Conservation (phyloP, 2,797 vertebrate species). For the Aeoliscus strigatus region DNA sequence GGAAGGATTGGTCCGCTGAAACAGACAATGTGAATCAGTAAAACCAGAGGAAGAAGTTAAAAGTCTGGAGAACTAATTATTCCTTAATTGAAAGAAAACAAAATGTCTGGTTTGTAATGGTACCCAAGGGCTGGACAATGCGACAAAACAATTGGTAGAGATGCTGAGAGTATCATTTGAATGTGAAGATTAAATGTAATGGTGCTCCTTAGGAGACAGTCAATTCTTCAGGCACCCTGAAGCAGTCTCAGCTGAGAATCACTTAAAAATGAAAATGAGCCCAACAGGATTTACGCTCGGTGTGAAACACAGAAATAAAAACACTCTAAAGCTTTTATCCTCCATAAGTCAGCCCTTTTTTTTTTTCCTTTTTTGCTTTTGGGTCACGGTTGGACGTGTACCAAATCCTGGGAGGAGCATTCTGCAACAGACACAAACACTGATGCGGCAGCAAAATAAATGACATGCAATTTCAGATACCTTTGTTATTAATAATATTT, state of each 20-base stretch:
- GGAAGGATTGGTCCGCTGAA: conserved; percentile 7
- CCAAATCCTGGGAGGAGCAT: conserved; percentile 30
- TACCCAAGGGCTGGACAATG: conserved; percentile 41
- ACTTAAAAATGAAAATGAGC: conserved; percentile 39
- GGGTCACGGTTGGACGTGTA: conserved; percentile 13
- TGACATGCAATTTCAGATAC: conserved; percentile 32
- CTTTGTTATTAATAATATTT: conserved; percentile 35
- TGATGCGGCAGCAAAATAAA: conserved; percentile 45
- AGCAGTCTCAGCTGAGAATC: conserved; percentile 32
- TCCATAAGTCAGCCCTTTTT: conserved; percentile 21
- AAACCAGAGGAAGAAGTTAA: conserved; percentile 17
- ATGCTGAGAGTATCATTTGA: conserved; percentile 58
- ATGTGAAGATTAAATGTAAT: conserved; percentile 57
- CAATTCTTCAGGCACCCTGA: conserved; percentile 31
- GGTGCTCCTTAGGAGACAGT: conserved; percentile 39
- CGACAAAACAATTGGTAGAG: conserved; percentile 25
- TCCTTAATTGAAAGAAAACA: conserved; percentile 64
- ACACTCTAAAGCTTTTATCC: conserved; percentile 34
- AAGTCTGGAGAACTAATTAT: conserved; percentile 44
- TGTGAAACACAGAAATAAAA: conserved; percentile 44
- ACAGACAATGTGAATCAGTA: not conserved
- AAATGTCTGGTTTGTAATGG: conserved; percentile 34
- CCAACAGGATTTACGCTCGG: conserved; percentile 35
- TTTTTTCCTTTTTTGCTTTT: too few relatives aligned
- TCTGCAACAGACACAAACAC: conserved; percentile 34